These are phyloP conservation scores for Nomada ferruginata DNA, from an alignment of 2,888 invertebrate species.

Conservation along the genomic window DNA sequence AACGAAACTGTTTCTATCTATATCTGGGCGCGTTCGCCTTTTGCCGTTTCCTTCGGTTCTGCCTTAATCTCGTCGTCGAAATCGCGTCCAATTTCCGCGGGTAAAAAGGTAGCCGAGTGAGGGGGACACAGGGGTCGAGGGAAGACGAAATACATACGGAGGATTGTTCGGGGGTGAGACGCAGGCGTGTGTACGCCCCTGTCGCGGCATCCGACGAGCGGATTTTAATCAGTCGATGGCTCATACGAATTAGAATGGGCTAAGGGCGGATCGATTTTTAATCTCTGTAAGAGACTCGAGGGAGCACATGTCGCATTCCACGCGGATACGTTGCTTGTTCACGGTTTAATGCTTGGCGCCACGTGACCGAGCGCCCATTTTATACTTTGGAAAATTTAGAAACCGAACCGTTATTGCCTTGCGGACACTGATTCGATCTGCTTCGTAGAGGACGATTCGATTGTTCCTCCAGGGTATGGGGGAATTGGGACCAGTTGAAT, in stretches of 20 bases:
- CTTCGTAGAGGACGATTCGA: too few species aligned
- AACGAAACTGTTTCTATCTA: neutral
- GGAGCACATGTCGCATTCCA: constrained; percentile 46
- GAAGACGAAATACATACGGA: neutral
- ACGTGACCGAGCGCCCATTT: neutral
- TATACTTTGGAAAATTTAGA: too few species aligned
- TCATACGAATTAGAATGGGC: constrained; percentile 60
- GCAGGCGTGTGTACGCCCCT: constrained; percentile 17
- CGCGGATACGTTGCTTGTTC: constrained; percentile 35
- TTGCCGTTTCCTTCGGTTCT: constrained; percentile 11
- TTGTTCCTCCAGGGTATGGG: too few species aligned
- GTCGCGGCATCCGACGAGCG: constrained; percentile 39
- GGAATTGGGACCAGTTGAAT: too few species aligned
- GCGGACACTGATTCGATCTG: too few species aligned
- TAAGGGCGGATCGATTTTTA: constrained; percentile 73
- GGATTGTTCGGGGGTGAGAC: neutral
- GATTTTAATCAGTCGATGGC: constrained; percentile 73
- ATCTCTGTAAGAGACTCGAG: constrained; percentile 70
- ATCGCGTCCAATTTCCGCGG: constrained; percentile 50
- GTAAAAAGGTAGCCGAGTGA: neutral
- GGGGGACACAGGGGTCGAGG: neutral
- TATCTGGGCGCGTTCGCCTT: neutral
- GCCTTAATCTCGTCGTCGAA: constrained; percentile 41
- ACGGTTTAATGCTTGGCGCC: constrained; percentile 7
- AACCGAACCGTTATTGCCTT: too few species aligned